Conservation (phyloP, 1,140 invertebrate genomes). For the Drosophila ironensis region DNA sequence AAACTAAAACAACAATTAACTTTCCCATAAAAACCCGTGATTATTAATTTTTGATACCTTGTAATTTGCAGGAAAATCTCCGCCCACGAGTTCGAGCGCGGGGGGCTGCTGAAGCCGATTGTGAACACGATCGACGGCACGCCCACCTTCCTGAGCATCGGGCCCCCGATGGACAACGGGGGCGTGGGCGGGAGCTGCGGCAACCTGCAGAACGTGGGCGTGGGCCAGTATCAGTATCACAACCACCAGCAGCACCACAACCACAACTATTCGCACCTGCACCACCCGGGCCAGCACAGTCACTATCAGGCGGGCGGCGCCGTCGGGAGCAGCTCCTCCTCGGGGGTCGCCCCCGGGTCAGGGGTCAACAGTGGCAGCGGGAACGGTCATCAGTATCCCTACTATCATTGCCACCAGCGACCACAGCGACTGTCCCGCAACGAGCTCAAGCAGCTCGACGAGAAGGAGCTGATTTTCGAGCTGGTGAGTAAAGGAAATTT, state of each 20-base stretch:
- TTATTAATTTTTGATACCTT: too few relatives aligned
- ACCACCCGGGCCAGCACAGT: conserved; percentile 44
- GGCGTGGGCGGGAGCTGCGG: conserved; percentile 52
- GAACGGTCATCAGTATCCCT: conserved; percentile 51
- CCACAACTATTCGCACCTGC: conserved; percentile 40
- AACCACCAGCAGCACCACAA: conserved; percentile 54
- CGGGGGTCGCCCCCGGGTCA: neutral
- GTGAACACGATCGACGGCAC: conserved; percentile 95
- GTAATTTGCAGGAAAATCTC: conserved; percentile 95
- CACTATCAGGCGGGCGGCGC: conserved; percentile 65
- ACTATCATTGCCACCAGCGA: conserved; percentile 80
- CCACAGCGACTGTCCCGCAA: conserved; percentile 89
- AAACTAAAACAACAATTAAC: too few relatives aligned
- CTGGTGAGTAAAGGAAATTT: conserved; percentile 84
- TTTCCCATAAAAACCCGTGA: too few relatives aligned
- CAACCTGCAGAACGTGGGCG: conserved; percentile 57
- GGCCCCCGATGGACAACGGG: conserved; percentile 78
- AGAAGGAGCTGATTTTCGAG: conserved; percentile 97
- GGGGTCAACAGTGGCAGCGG: conserved; percentile 5
- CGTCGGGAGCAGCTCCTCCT: conserved; percentile 48
- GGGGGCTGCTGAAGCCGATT: conserved; percentile 94
- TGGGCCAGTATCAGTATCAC: conserved; percentile 61
- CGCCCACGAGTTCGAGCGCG: conserved; percentile 96
- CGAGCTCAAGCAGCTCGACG: conserved; percentile 93
- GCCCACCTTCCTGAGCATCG: conserved; percentile 91